Evolutionary conservation across 1,140 invertebrate genomes (phyloP), one percentile per base, ranked within the genome.

Genomic region (Proctacanthus coquilletti): DNA sequence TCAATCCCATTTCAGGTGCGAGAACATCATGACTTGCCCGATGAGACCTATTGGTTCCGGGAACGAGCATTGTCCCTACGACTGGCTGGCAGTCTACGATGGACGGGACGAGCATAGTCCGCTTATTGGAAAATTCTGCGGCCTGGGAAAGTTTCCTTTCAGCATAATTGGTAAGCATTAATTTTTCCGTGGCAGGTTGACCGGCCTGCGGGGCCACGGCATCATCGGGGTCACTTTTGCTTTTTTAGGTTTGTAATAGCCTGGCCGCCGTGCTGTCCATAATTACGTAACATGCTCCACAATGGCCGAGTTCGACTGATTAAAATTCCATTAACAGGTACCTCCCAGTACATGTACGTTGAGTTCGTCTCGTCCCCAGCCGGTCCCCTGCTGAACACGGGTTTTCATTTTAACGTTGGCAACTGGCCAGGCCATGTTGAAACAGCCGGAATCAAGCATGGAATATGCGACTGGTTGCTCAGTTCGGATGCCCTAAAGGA

Each of bases 11-110:
- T n/a, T n/a, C 45, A 60, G 57, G 35, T 93, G 88, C 53, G 87
- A 92, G 56, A 91, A 91, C 56, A 85, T 91, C 42, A 88, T 93
- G 77, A 86, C 86, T 3, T 93, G 88, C 52, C 87, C 87, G 10
- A 89, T 92, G 75, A 68, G 85, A 42, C 84, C 84, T 1, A 85
- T 89, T 30, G 83, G 80, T 21, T 85, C 83, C 42, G 82, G 81
- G 25, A 72, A 79, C 29, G 77, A 85, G 46, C 80, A 86, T 48
- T 93, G 88, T 56, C 86, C 85, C 0, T 88, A 81, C 60, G 88
- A 93, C 55, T 89, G 85, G 62, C 80, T 93, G 39, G 72, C 74
- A 38, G 82, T 93, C 32, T 91, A 88, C 65, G 88, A 93, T 51
- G 88, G 87, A 1, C 83, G 85, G 47, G 80, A 88, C 50, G 84